Percentiles rank a stretch among this genome's conserved stretches.
Conservation (phyloP, 2,113 vertebrate species). For the Heterotilapia buettikoferi region DNA sequence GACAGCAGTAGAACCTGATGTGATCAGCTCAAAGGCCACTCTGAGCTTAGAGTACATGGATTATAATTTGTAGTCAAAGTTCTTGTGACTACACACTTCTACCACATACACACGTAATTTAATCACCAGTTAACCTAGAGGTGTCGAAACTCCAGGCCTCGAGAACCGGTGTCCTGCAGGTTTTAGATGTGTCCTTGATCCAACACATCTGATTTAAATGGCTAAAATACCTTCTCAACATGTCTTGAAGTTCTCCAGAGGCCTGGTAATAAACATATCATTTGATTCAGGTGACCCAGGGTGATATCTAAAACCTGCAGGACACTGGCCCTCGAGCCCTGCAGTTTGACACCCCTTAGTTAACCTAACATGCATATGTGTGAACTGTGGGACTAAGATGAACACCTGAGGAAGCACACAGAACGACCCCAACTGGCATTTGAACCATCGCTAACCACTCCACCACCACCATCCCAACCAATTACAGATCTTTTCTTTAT, state of each 20-base stretch:
- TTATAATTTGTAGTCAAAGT: too few species aligned
- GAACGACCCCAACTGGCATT: fast-evolving
- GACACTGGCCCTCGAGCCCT: fast-evolving
- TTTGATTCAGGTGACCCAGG: too few species aligned
- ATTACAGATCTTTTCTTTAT: not conserved
- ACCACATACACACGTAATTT: too few species aligned
- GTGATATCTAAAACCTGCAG: fast-evolving
- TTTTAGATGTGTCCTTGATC: too few species aligned
- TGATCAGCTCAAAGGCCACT: fast-evolving
- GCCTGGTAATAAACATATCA: fast-evolving
- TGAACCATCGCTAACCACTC: fast-evolving
- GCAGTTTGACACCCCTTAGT: not conserved
- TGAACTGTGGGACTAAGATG: fast-evolving
- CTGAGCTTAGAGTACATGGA: too few species aligned
- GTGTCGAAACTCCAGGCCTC: fast-evolving
- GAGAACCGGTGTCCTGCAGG: too few species aligned
- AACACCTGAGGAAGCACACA: fast-evolving
- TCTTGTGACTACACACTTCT: too few species aligned
- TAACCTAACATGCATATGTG: not conserved
- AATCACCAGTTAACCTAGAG: too few species aligned
- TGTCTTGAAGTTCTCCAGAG: too few species aligned
- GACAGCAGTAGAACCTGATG: fast-evolving
- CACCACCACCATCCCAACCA: not conserved
- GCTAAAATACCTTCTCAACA: fast-evolving
- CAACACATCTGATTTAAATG: too few species aligned